Evolutionary conservation across 2,113 vertebrate species (phyloP).

Genomic region (Dasyornis broadbenti): DNA sequence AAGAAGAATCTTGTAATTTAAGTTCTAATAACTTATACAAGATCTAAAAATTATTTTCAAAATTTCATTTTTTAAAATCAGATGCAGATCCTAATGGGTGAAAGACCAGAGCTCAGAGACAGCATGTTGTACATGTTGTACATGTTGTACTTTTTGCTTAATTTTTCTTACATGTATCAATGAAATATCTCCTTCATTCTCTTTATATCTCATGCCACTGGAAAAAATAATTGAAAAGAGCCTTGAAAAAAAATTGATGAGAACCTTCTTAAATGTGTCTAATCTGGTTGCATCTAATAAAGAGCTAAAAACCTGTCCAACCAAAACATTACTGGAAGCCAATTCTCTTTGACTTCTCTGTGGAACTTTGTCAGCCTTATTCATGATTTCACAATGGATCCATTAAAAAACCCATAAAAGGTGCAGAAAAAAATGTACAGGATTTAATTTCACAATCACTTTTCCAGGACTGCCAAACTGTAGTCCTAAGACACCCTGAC

Average conservation of each 20-base stretch:
- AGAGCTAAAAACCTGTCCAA: background rate
- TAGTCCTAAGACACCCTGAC: background rate
- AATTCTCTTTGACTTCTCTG: background rate
- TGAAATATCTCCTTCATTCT: background rate
- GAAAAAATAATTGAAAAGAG: background rate
- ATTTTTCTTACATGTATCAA: background rate
- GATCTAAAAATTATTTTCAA: background rate
- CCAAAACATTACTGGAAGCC: background rate
- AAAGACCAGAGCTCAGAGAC: background rate
- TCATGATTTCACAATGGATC: background rate
- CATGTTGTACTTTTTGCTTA: fast-evolving
- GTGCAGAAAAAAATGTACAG: background rate
- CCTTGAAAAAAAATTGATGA: background rate
- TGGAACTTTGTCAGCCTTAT: background rate
- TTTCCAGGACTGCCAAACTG: background rate
- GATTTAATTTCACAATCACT: constrained; percentile 4
- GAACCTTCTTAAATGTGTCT: background rate
- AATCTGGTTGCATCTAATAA: background rate
- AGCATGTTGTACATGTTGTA: fast-evolving
- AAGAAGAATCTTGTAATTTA: background rate
- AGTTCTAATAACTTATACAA: background rate
- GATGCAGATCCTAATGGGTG: background rate
- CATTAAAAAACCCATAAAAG: background rate
- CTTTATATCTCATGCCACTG: background rate
- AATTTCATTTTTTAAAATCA: background rate